Conservation (phyloP, 2,888 invertebrate species). For the Axea sp. region DNA sequence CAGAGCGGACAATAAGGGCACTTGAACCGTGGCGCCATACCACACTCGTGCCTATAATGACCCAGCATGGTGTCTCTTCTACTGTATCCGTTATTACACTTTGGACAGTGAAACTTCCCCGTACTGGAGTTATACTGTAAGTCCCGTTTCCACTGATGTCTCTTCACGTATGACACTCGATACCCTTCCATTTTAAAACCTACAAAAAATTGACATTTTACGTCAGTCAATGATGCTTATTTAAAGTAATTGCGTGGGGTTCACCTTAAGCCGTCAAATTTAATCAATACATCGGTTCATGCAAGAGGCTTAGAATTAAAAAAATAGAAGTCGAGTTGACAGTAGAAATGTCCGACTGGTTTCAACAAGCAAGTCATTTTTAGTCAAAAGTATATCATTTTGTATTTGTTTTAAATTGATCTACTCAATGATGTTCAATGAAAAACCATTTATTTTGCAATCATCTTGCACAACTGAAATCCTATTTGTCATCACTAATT, state of each 20-base stretch:
- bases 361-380: slow-evolving; percentile 3
- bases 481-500: slow-evolving; percentile 7
- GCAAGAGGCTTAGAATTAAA: slow-evolving; percentile 26
- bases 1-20: slow-evolving; percentile 73
- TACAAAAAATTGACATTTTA: slow-evolving; percentile 69
- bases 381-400: slow-evolving; percentile 13
- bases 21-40: slow-evolving; percentile 73
- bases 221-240: slow-evolving; percentile 60
- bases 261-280: slow-evolving; percentile 37
- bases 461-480: slow-evolving; percentile 6
- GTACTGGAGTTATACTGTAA: slow-evolving; percentile 69
- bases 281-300: slow-evolving; percentile 40
- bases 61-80: slow-evolving; percentile 77
- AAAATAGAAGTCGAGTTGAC: slow-evolving; percentile 11
- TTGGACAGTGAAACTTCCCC: slow-evolving; percentile 77
- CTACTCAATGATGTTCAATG: slow-evolving; percentile 11
- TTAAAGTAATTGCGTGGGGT: not conserved
- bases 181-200: slow-evolving; percentile 65
- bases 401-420: slow-evolving; percentile 8
- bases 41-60: slow-evolving; percentile 78
- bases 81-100: slow-evolving; percentile 77
- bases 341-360: slow-evolving; percentile 7
- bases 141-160: slow-evolving; percentile 66
- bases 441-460: slow-evolving; percentile 33
- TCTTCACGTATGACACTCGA: slow-evolving; percentile 60